Conservation (phyloP, 2,113 vertebrate genomes). For the Bombycilla garrulus region DNA sequence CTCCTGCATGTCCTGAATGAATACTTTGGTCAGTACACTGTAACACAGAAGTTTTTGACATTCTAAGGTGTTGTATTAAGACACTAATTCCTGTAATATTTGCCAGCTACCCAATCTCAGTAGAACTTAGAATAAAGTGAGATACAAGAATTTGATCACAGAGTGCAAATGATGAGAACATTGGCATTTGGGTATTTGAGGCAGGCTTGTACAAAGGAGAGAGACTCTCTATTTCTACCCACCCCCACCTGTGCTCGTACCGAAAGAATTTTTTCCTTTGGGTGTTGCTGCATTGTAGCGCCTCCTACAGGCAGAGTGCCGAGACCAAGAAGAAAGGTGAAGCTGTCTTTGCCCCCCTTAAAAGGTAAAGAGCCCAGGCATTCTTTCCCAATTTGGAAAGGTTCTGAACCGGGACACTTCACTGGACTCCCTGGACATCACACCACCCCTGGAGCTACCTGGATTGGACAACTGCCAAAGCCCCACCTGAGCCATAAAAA, state of each 20-base stretch:
- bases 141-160: neutral
- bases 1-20: neutral
- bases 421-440: no score
- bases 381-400: no score
- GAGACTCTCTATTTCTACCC: neutral
- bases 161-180: neutral
- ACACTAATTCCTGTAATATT: neutral
- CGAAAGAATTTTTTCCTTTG: neutral
- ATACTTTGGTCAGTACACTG: no score
- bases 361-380: no score
- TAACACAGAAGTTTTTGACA: neutral
- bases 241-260: accelerated
- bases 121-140: neutral
- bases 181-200: neutral
- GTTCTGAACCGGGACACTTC: no score
- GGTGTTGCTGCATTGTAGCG: no score
- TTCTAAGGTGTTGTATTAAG: neutral
- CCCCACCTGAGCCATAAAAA: no score
- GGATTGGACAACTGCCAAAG: no score
- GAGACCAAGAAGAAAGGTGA: no score
- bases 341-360: no score
- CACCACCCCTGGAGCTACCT: no score
- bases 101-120: neutral
- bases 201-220: neutral
- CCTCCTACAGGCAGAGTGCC: no score